Conservation (phyloP, 2,113 vertebrate genomes). For the Oreochromis tanganicae region DNA sequence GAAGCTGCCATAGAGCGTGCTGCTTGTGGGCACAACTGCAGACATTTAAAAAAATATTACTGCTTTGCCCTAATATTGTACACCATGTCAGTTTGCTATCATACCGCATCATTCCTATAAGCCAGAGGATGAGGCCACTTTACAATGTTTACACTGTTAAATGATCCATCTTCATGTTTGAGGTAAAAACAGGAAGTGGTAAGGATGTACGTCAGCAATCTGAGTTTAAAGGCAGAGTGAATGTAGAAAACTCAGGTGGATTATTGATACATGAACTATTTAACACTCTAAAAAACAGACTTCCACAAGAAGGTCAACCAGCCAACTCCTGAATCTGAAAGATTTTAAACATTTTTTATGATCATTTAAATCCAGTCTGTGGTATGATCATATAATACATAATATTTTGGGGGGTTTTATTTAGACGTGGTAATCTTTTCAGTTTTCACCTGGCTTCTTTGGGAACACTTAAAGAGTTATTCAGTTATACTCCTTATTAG, state of each 20-base stretch:
- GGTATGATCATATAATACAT: background rate
- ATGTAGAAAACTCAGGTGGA: background rate
- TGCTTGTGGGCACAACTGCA: background rate
- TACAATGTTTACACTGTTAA: background rate
- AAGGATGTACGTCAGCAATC: background rate
- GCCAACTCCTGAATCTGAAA: background rate
- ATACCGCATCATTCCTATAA: background rate
- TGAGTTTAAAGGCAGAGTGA: background rate
- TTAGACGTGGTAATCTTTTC: background rate
- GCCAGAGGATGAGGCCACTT: background rate
- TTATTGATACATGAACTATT: background rate
- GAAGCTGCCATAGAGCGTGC: background rate
- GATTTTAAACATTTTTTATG: background rate
- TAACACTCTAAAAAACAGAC: background rate
- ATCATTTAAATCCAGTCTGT: background rate
- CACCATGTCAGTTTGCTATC: background rate
- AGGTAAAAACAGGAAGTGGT: background rate
- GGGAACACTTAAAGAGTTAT: background rate
- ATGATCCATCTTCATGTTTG: background rate
- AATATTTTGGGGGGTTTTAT: background rate
- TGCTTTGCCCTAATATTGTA: background rate
- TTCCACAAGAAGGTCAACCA: background rate
- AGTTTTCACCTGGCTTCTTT: background rate
- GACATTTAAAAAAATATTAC: background rate
- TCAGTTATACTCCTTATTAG: background rate